These are phyloP conservation scores for Oscheius sp. DNA, from an alignment of 1,140 invertebrate genomes.

Conservation along the genomic window DNA sequence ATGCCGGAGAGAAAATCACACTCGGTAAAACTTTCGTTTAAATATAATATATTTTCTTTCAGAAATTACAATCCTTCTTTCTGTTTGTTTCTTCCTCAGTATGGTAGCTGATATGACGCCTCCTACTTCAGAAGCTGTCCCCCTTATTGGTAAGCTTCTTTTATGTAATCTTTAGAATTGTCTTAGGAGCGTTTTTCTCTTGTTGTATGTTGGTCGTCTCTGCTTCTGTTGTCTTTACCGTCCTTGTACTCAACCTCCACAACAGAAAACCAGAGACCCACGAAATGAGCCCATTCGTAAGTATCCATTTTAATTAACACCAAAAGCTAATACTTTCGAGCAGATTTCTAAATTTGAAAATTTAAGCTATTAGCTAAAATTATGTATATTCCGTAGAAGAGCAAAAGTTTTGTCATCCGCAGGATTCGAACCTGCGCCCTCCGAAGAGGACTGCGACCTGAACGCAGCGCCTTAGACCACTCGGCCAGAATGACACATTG, in stretches of 20 bases:
- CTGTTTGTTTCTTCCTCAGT: conserved; percentile 64
- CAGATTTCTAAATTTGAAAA: too few species aligned
- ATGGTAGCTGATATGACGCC: conserved; percentile 75
- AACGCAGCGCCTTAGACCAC: too few species aligned
- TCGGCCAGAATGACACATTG: too few species aligned
- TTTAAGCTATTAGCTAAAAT: too few species aligned
- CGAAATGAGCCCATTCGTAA: conserved; percentile 90
- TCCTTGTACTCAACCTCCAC: conserved; percentile 94
- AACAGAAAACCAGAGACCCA: conserved; percentile 86
- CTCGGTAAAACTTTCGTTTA: conserved; percentile 68
- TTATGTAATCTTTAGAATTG: neutral
- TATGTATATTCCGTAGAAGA: too few species aligned
- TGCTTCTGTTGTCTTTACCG: conserved; percentile 95
- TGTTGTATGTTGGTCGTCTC: conserved; percentile 99
- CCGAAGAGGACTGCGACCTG: too few species aligned
- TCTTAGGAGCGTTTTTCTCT: conserved; percentile 93
- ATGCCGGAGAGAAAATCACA: conserved; percentile 97
- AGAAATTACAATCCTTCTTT: conserved; percentile 77
- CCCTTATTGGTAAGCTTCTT: conserved; percentile 75
- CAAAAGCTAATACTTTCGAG: neutral
- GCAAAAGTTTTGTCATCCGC: neutral
- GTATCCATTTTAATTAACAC: neutral
- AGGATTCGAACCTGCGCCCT: too few species aligned
- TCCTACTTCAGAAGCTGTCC: conserved; percentile 93
- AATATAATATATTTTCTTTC: conserved; percentile 65